These are phyloP conservation scores for Pica pica DNA, from an alignment of 2,113 vertebrate species.

Conservation along the genomic window DNA sequence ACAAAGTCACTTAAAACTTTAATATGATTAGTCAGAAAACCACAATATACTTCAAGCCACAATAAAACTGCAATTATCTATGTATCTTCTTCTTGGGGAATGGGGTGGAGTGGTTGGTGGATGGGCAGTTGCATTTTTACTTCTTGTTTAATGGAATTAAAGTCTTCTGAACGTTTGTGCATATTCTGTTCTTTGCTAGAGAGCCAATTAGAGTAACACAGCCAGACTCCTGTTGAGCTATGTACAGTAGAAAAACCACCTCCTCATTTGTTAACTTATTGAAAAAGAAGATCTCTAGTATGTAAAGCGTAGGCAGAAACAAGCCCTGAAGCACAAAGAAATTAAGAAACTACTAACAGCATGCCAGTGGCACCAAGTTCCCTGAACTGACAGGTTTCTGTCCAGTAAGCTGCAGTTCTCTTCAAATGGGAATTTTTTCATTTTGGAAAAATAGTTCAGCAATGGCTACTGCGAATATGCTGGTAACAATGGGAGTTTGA, in stretches of 20 bases:
- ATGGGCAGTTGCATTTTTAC: neutral
- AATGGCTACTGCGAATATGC: neutral
- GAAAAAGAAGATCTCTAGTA: neutral
- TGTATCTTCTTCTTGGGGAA: neutral
- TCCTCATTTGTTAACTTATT: neutral
- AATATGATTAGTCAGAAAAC: neutral
- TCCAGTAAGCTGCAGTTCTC: neutral
- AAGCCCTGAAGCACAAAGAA: neutral
- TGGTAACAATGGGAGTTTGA: neutral
- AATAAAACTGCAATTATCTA: neutral
- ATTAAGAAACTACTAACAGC: accelerated
- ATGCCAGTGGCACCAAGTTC: neutral
- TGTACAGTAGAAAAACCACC: neutral
- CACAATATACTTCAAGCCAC: neutral
- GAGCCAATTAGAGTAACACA: neutral
- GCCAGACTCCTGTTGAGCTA: neutral
- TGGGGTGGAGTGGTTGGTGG: neutral
- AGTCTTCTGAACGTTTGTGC: accelerated
- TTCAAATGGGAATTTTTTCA: neutral
- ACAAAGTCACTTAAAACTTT: neutral
- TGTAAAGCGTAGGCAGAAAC: neutral
- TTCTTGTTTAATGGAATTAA: neutral
- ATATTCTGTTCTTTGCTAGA: neutral
- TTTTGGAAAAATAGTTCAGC: neutral
- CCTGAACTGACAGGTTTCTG: neutral